Percentiles rank a stretch among this genome's conserved stretches.
phyloP scores from a whole-genome alignment of 2,888 invertebrate genomes.

The Stratiomys singularior region DNA sequence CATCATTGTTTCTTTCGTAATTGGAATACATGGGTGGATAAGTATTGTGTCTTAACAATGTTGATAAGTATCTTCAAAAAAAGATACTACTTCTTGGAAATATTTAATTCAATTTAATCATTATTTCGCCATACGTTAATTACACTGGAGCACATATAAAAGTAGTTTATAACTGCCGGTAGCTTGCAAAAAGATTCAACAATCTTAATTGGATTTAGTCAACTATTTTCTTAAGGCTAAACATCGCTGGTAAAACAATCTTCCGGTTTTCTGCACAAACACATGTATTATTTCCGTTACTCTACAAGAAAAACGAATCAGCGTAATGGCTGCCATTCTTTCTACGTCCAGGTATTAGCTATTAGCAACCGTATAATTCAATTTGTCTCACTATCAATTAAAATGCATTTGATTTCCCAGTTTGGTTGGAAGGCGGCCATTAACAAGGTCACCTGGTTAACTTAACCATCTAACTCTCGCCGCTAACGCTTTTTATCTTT shows the following conservation, averaged over 20 bases:
- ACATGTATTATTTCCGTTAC: too few relatives aligned
- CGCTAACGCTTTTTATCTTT: neutral
- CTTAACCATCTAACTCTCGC: neutral
- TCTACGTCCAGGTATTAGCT: neutral
- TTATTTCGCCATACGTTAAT: too few relatives aligned
- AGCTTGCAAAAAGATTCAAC: too few relatives aligned
- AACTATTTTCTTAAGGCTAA: neutral
- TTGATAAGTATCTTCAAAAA: too few relatives aligned
- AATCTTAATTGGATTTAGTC: neutral
- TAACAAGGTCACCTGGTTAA: slow-evolving; percentile 6
- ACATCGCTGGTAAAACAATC: neutral
- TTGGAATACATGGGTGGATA: too few relatives aligned
- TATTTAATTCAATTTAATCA: too few relatives aligned
- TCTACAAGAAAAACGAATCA: neutral
- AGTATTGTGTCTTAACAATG: too few relatives aligned
- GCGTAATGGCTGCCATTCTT: neutral
- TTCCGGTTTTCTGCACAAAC: neutral
- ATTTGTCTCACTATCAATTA: neutral
- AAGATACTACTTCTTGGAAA: too few relatives aligned
- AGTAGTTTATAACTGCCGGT: too few relatives aligned
- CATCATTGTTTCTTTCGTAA: too few relatives aligned
- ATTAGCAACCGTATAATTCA: neutral
- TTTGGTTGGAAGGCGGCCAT: neutral
- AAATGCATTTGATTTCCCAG: too few relatives aligned
- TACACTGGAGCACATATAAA: too few relatives aligned